Conservation (phyloP, 2,113 vertebrate genomes). For the Nibea albiflora region DNA sequence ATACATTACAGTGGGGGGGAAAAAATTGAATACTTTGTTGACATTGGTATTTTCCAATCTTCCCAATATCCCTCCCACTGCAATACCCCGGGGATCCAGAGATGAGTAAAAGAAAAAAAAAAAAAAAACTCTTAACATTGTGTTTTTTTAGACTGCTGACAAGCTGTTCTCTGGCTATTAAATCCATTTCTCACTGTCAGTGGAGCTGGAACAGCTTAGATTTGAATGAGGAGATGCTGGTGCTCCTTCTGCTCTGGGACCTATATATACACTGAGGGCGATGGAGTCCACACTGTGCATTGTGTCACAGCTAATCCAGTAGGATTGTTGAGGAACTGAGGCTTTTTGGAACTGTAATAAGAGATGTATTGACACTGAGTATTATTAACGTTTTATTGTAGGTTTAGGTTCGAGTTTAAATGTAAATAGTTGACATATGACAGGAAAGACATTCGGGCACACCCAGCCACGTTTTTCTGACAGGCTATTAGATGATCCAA, state of each 20-base stretch:
- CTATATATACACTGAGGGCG: slow-evolving; percentile 40
- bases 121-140: slow-evolving; percentile 62
- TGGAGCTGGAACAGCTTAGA: slow-evolving; percentile 65
- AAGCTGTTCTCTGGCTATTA: slow-evolving; percentile 81
- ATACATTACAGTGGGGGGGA: slow-evolving; percentile 16
- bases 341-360: not conserved
- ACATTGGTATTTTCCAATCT: slow-evolving; percentile 69
- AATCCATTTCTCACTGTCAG: slow-evolving; percentile 85
- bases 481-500: too few species aligned
- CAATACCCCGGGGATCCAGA: slow-evolving; percentile 58
- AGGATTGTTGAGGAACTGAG: slow-evolving; percentile 18
- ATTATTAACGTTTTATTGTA: not conserved
- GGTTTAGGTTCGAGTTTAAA: not conserved
- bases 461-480: not conserved
- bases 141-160: slow-evolving; percentile 81
- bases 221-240: slow-evolving; percentile 73
- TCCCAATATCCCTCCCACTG: slow-evolving; percentile 59
- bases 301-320: slow-evolving; percentile 42
- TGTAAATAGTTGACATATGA: not conserved
- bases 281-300: slow-evolving; percentile 40
- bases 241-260: slow-evolving; percentile 68
- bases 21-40: slow-evolving; percentile 40
- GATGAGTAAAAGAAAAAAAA: slow-evolving; percentile 52
- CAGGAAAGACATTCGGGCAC: not conserved
- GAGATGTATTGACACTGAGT: not conserved